phyloP scores from a whole-genome alignment of 2,888 invertebrate species.

The Harpagoxenus sublaevis region DNA sequence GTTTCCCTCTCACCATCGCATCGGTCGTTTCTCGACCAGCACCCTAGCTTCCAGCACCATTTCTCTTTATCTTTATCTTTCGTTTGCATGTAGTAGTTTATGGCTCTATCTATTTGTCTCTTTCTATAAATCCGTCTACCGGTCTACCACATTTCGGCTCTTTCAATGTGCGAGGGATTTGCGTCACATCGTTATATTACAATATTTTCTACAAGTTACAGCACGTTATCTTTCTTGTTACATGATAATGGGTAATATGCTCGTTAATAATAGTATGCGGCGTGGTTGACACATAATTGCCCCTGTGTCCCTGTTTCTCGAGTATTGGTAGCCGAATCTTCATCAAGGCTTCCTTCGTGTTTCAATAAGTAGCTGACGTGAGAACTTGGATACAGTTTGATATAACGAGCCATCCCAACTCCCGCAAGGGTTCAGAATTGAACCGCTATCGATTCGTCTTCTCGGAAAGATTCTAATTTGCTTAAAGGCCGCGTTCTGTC shows the following conservation, averaged over 20 bases:
- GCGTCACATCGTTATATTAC: slow-evolving; percentile 2
- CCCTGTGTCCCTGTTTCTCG: slow-evolving; percentile 50
- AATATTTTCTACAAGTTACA: slow-evolving; percentile 2
- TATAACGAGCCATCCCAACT: slow-evolving; percentile 72
- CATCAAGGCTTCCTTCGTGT: slow-evolving; percentile 51
- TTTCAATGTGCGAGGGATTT: background rate
- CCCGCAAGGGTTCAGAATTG: slow-evolving; percentile 61
- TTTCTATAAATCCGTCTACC: background rate
- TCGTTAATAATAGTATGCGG: slow-evolving; percentile 57
- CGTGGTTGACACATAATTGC: slow-evolving; percentile 60
- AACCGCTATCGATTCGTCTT: slow-evolving; percentile 63
- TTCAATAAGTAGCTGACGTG: slow-evolving; percentile 72
- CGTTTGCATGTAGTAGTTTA: background rate
- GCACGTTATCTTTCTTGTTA: slow-evolving; percentile 29
- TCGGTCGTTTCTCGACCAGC: slow-evolving; percentile 1
- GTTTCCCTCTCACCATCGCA: background rate
- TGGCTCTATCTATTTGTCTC: background rate
- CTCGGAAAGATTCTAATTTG: slow-evolving; percentile 48
- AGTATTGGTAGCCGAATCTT: slow-evolving; percentile 51
- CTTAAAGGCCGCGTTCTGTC: slow-evolving; percentile 61
- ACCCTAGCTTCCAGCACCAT: background rate
- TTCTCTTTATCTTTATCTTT: slow-evolving; percentile 11
- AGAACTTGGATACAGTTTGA: slow-evolving; percentile 78
- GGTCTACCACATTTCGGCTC: background rate
- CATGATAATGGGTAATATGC: slow-evolving; percentile 45